phyloP scores from a whole-genome alignment of 2,888 invertebrate species.

The Drosophila infuscata region DNA sequence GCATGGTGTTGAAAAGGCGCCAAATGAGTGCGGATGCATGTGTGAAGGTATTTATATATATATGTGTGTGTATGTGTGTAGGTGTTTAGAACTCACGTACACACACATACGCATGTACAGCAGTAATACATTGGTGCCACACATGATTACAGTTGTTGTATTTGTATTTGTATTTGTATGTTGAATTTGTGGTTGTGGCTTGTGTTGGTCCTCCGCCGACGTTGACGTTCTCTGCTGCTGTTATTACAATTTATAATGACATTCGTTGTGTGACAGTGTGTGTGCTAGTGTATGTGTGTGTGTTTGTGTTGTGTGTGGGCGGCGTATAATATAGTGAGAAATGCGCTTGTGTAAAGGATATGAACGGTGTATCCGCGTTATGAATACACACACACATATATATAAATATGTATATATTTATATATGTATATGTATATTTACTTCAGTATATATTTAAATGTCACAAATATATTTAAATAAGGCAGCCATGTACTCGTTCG shows the following conservation, averaged over 20 bases:
- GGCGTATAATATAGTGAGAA: conserved; percentile 70
- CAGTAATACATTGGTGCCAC: conserved; percentile 50
- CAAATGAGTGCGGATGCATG: conserved; percentile 60
- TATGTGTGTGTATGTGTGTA: conserved; percentile 45
- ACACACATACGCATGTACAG: conserved; percentile 15
- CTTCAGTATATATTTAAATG: conserved; percentile 7
- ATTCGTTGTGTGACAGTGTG: conserved; percentile 63
- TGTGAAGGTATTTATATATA: conserved; percentile 19
- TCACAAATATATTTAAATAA: conserved; percentile 5
- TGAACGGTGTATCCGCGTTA: conserved; percentile 74
- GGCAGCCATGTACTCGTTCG: conserved; percentile 30
- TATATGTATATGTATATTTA: conserved; percentile 36
- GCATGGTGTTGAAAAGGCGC: conserved; percentile 77
- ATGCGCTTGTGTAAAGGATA: conserved; percentile 70
- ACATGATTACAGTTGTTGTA: conserved; percentile 77
- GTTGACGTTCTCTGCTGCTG: conserved; percentile 68
- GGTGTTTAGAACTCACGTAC: conserved; percentile 71
- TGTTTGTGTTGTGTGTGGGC: conserved; percentile 20
- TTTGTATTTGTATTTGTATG: conserved; percentile 73
- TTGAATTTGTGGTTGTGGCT: conserved; percentile 78
- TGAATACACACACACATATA: conserved; percentile 59
- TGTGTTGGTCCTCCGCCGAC: conserved; percentile 35
- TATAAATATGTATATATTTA: conserved; percentile 9
- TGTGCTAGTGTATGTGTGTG: not conserved
- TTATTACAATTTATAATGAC: conserved; percentile 83